phyloP scores from a whole-genome alignment of 2,888 invertebrate species.

The Agrenia bidenticulata region DNA sequence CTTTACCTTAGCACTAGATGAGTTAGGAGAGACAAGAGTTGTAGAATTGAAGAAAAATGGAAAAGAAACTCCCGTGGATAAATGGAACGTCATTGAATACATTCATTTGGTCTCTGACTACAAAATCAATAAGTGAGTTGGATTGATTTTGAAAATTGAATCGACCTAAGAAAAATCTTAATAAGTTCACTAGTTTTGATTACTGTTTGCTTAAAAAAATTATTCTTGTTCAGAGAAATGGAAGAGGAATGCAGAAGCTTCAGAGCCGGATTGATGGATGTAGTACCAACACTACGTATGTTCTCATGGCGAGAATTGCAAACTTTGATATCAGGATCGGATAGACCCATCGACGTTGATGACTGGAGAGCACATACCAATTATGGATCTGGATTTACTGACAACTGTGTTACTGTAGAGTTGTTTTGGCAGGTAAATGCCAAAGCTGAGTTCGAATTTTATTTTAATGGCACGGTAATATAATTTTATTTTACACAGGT shows the following conservation, averaged over 20 bases:
- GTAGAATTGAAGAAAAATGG: constrained; percentile 91
- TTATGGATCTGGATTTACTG: constrained; percentile 83
- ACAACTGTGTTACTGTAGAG: constrained; percentile 78
- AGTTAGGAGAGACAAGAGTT: constrained; percentile 82
- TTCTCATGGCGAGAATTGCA: constrained; percentile 93
- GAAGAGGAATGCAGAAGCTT: constrained; percentile 45
- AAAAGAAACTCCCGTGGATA: constrained; percentile 83
- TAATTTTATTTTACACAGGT: constrained; percentile 57
- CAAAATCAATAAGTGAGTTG: constrained; percentile 84
- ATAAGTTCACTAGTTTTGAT: constrained; percentile 3
- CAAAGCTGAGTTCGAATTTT: background rate
- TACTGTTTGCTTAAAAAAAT: no score
- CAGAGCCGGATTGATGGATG: constrained; percentile 68
- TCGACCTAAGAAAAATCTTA: background rate
- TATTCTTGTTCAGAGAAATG: constrained; percentile 43
- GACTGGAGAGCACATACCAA: constrained; percentile 85
- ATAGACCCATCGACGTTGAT: constrained; percentile 86
- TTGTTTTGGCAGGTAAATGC: constrained; percentile 74
- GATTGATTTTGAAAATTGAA: no score
- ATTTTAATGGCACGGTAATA: background rate
- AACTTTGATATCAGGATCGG: constrained; percentile 93
- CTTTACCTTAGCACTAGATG: constrained; percentile 87
- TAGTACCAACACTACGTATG: constrained; percentile 85
- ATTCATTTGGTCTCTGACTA: constrained; percentile 95
- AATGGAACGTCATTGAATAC: constrained; percentile 91